Evolutionary conservation across 2,797 vertebrate species (phyloP).

Genomic region (Phalanger gymnotis): DNA sequence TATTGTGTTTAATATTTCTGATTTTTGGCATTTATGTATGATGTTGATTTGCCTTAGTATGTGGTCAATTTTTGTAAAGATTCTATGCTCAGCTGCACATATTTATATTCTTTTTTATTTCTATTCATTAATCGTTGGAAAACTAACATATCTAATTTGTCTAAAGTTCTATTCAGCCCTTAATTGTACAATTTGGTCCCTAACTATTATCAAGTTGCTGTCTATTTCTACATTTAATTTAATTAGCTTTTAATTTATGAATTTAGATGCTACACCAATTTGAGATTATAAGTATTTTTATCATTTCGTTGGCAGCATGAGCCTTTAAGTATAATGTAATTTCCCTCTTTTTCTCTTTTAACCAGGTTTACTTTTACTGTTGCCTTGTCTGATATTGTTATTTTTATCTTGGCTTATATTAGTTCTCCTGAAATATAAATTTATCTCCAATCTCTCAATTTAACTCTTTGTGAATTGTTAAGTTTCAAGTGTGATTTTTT

Average conservation of each 20-base stretch:
- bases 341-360: not conserved
- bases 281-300: not conserved
- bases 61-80: not conserved
- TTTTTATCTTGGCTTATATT: not conserved
- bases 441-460: not conserved
- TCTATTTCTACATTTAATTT: not conserved
- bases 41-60: not conserved
- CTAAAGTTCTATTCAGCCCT: not conserved
- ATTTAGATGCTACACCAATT: not conserved
- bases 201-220: not conserved
- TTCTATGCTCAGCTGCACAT: not conserved
- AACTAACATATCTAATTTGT: not conserved
- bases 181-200: not conserved
- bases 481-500: not conserved
- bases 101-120: not conserved
- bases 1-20: not conserved
- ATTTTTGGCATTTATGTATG: not conserved
- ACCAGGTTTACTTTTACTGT: not conserved
- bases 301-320: not conserved
- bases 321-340: not conserved
- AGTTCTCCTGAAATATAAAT: not conserved
- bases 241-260: not conserved
- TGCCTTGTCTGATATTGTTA: not conserved
- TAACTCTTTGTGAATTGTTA: not conserved
- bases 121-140: not conserved